Evolutionary conservation across 2,888 invertebrate genomes (phyloP).

Genomic region (Parnassius smintheus): DNA sequence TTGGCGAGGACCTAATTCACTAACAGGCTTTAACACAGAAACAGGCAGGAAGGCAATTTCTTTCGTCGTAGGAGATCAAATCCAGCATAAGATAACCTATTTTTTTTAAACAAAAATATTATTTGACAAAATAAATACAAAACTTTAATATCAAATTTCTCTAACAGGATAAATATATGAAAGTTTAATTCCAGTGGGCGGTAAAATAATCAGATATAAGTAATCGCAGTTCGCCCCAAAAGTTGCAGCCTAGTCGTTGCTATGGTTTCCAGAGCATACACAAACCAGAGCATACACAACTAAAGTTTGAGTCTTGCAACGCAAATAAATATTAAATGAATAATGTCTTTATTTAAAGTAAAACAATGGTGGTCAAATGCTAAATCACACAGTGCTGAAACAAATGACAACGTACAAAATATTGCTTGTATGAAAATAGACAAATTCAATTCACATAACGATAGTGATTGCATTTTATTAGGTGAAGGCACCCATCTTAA

Average conservation of each 20-base stretch:
- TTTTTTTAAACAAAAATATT: no score
- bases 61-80: no score
- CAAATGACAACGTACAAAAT: conserved; percentile 80
- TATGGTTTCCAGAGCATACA: conserved; percentile 13
- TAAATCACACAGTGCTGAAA: conserved; percentile 79
- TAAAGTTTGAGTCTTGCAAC: not conserved
- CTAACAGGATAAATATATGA: no score
- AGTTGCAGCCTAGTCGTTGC: conserved; percentile 8
- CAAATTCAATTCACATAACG: conserved; percentile 89
- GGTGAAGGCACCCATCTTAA: conserved; percentile 61
- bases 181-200: no score
- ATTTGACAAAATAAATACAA: no score
- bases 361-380: conserved; percentile 93
- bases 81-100: no score
- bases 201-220: no score
- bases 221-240: not conserved
- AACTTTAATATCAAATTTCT: no score
- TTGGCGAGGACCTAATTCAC: no score
- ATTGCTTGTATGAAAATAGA: conserved; percentile 85
- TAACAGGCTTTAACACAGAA: no score
- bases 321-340: conserved; percentile 4
- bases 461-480: conserved; percentile 88
- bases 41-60: no score
- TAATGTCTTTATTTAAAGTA: conserved; percentile 96
- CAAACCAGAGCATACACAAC: no score